phyloP scores from a whole-genome alignment of 1,140 invertebrate genomes.

The Leptonema lineaticorne region DNA sequence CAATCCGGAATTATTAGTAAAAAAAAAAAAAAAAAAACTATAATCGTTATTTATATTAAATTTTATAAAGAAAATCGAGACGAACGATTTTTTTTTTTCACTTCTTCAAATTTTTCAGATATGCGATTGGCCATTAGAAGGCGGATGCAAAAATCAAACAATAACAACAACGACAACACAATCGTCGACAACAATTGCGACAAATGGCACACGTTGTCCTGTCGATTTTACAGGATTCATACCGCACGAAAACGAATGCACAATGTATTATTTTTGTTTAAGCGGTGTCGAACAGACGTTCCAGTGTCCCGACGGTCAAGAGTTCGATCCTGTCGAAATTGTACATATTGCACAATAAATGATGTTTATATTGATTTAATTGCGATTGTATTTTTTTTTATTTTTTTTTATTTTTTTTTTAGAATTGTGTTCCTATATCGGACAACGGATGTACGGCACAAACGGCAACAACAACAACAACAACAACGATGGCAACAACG shows the following conservation, averaged over 20 bases:
- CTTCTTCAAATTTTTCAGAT: no score
- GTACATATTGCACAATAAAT: neutral
- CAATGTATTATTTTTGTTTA: slow-evolving; percentile 1
- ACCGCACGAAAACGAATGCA: slow-evolving; percentile 2
- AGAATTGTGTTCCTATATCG: neutral
- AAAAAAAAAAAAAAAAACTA: no score
- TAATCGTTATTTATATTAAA: no score
- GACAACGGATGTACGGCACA: neutral
- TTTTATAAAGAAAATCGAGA: no score
- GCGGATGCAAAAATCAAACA: no score
- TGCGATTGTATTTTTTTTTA: neutral
- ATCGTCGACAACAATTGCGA: neutral
- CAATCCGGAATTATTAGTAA: neutral
- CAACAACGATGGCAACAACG: neutral
- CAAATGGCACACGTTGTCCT: neutral
- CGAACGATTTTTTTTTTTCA: no score
- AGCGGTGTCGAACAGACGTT: neutral
- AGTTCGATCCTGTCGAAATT: neutral
- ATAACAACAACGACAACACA: no score
- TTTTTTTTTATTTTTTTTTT: neutral
- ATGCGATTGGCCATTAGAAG: no score
- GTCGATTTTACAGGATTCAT: neutral
- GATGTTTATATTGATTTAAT: neutral
- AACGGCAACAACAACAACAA: neutral
- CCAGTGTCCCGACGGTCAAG: neutral